phyloP scores from a whole-genome alignment of 2,888 invertebrate genomes.

The Stenchaetothrips biformis region DNA sequence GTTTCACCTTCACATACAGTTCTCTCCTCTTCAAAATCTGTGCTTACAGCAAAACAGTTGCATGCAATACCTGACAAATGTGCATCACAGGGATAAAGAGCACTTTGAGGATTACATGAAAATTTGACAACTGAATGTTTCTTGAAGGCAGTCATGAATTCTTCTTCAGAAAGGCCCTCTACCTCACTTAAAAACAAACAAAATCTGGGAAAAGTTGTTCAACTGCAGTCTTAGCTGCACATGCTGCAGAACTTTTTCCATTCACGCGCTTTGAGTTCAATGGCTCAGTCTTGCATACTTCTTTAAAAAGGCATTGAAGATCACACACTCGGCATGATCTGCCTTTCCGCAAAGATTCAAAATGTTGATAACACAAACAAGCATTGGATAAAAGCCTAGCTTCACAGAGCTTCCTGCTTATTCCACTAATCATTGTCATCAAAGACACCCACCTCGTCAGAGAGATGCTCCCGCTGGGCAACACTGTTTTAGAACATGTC shows the following conservation, averaged over 20 bases:
- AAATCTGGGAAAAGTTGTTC: not conserved
- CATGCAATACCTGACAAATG: not conserved
- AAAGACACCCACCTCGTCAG: not conserved
- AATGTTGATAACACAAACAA: not conserved
- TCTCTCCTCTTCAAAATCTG: too few relatives aligned
- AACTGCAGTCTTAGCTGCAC: not conserved
- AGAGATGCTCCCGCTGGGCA: not conserved
- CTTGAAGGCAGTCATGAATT: not conserved
- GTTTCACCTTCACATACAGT: too few relatives aligned
- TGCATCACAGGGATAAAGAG: not conserved
- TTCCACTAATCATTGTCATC: not conserved
- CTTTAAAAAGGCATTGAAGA: not conserved
- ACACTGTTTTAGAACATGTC: not conserved
- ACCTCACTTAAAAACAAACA: not conserved
- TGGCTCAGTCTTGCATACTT: not conserved
- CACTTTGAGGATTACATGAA: not conserved
- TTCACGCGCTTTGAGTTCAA: too few relatives aligned
- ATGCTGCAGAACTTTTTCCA: not conserved
- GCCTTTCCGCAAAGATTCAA: not conserved
- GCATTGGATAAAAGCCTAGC: not conserved
- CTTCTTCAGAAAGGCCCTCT: not conserved
- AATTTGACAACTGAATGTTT: not conserved
- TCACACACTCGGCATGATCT: conserved; percentile 1
- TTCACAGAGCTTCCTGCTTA: not conserved
- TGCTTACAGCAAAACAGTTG: not conserved